phyloP scores from a whole-genome alignment of 2,888 invertebrate species.

The Pristionchus fissidentatus region DNA sequence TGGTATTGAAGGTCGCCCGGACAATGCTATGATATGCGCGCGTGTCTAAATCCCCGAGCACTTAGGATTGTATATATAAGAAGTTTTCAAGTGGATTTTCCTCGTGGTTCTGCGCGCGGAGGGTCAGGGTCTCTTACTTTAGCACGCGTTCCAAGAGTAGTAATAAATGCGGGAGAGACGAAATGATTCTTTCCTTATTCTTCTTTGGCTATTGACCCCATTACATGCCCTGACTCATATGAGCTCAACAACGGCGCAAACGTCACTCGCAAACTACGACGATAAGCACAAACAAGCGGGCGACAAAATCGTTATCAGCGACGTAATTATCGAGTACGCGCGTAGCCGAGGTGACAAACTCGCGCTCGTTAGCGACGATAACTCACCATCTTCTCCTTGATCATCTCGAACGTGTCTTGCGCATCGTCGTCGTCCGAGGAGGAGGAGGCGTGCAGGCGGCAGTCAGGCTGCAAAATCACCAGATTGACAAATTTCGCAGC shows the following conservation, averaged over 20 bases:
- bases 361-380: conserved; percentile 20
- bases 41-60: no score
- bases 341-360: neutral
- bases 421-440: neutral
- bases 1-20: conserved; percentile 13
- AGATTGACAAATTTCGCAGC: neutral
- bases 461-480: neutral
- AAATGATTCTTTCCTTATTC: conserved; percentile 24
- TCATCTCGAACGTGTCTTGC: conserved; percentile 59
- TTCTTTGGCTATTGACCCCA: conserved; percentile 28
- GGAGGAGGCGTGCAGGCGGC: neutral
- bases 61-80: neutral
- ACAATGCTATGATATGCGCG: conserved; percentile 29
- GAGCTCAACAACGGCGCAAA: neutral
- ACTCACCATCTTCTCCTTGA: conserved; percentile 68
- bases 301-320: conserved; percentile 2
- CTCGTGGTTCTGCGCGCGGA: neutral
- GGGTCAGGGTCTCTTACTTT: conserved; percentile 20
- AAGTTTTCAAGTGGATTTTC: conserved; percentile 37
- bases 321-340: conserved; percentile 17
- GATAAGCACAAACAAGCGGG: neutral
- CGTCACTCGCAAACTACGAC: conserved; percentile 1
- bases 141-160: conserved; percentile 24
- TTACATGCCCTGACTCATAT: neutral
- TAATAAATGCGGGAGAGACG: conserved; percentile 30